Evolutionary conservation across 2,888 invertebrate species (phyloP), one percentile per base, ranked within the genome.

Genomic region (Dolichopus griseipennis): DNA sequence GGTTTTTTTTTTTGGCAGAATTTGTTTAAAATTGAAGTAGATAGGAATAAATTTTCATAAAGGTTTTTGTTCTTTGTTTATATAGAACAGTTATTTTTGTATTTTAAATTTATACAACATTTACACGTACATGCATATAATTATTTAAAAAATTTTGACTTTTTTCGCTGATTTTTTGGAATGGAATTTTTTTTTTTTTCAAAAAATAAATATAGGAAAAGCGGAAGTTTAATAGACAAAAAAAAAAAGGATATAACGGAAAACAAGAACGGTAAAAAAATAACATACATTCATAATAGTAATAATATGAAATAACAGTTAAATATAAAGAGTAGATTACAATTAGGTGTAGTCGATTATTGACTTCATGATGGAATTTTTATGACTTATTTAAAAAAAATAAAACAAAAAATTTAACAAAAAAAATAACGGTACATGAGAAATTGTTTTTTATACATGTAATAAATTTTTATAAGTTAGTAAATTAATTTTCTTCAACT

Each of bases 271-370:
- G 15, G 15, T 52, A 52, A 52, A 52, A 6, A 52, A 52, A 52
- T 15, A 37, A 37, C 12, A 37, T 37, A 9, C 10, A 18, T 12
- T 52, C 6, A n/a, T 6, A 52, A 52, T 6, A 52, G 18, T 52
- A n/a, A 52, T 9, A 52, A 52, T 15, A 52, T 15, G 27, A 52
- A 12, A n/a, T n/a, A 52, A 52, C 18, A 52, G n/a, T n/a, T 12
- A 52, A 52, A 52, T 18, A 52, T 52, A 18, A 52, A 52, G 27
- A 27, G 18, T 52, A n/a, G 15, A 52, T 12, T 52, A 52, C 52
- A 52, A 52, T 52, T 52, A 52, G 52, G 52, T 52, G 52, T 52
- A 52, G 52, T 52, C 15, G 52, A 52, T 52, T 52, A 52, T 52
- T 52, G 18, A 52, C 52, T 52, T n/a, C 15, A 52, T 52, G 18